phyloP scores from a whole-genome alignment of 2,113 vertebrate genomes.

The Poeciliopsis retropinna region DNA sequence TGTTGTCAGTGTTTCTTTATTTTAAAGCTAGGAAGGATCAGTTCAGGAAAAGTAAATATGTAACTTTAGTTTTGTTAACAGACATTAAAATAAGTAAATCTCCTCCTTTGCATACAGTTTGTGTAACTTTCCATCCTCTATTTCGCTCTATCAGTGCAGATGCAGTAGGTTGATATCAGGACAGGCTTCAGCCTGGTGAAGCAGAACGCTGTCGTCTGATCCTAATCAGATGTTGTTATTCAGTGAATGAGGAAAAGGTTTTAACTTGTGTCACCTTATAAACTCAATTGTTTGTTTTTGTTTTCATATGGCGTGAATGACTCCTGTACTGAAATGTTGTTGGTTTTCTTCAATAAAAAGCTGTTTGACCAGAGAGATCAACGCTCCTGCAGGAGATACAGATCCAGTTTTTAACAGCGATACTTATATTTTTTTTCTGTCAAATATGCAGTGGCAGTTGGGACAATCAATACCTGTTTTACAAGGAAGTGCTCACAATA shows the following conservation, averaged over 20 bases:
- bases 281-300: background rate
- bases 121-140: background rate
- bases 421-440: background rate
- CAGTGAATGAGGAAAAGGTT: background rate
- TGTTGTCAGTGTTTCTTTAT: background rate
- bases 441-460: background rate
- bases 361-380: conserved; percentile 28
- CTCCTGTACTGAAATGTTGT: background rate
- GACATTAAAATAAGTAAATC: background rate
- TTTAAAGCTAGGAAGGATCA: background rate
- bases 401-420: background rate
- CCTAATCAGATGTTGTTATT: background rate
- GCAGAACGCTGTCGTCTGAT: background rate
- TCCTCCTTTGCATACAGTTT: background rate
- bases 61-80: background rate
- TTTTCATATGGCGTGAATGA: background rate
- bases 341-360: conserved; percentile 9
- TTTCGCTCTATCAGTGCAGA: background rate
- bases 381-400: background rate
- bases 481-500: background rate
- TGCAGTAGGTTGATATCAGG: background rate
- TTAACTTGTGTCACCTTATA: background rate
- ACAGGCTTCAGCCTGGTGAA: background rate
- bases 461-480: background rate
- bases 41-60: background rate